These are phyloP conservation scores for Nasonia oneida DNA, from an alignment of 2,888 invertebrate genomes.

Conservation along the genomic window DNA sequence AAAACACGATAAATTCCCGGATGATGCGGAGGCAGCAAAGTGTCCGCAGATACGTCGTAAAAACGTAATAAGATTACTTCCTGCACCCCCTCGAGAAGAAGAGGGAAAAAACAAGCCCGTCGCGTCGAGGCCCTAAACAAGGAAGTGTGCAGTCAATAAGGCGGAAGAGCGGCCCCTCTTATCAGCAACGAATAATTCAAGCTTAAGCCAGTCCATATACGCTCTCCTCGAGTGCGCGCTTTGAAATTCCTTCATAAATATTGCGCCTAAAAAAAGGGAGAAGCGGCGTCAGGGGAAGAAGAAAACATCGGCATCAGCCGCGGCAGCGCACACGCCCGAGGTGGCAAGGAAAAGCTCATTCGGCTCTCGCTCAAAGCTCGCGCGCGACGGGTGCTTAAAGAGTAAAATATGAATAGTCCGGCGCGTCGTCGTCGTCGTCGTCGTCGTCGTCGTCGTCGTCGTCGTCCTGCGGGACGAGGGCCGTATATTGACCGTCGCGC, in stretches of 20 bases:
- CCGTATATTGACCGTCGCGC: conserved; percentile 31
- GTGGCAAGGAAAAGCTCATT: conserved; percentile 44
- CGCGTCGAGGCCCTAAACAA: background rate
- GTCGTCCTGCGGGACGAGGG: background rate
- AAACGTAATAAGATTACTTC: background rate
- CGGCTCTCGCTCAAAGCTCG: conserved; percentile 20
- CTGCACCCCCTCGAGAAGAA: background rate
- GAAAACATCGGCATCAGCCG: background rate
- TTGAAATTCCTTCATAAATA: conserved; percentile 54
- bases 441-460: background rate
- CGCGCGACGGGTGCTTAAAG: background rate
- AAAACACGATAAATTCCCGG: background rate
- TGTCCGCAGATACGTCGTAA: background rate
- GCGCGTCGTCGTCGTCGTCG: background rate
- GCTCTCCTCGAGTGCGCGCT: conserved; percentile 1
- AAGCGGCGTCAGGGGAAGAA: background rate
- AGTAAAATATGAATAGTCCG: conserved; percentile 54
- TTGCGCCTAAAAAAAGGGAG: conserved; percentile 18
- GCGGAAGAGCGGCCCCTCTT: background rate
- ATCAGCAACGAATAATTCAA: conserved; percentile 44
- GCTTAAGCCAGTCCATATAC: conserved; percentile 16
- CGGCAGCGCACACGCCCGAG: background rate
- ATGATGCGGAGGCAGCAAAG: background rate
- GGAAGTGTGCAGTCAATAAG: conserved; percentile 7
- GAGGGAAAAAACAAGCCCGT: background rate